phyloP scores from a whole-genome alignment of 2,888 invertebrate species.

The Hemithea aestivaria region DNA sequence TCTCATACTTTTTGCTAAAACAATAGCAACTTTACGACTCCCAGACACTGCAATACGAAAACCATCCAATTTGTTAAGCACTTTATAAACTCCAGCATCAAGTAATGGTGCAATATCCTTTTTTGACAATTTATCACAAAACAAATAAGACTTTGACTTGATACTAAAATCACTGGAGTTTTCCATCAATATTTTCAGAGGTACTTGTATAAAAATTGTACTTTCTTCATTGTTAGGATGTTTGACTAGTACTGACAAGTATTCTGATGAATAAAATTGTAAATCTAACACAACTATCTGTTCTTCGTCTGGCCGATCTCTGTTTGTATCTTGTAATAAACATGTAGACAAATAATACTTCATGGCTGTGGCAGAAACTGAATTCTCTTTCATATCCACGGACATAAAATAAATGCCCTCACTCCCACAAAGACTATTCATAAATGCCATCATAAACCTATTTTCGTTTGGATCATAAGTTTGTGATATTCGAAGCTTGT shows the following conservation, averaged over 20 bases:
- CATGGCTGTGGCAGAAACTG: slow-evolving; percentile 65
- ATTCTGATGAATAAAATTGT: slow-evolving; percentile 86
- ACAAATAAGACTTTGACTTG: slow-evolving; percentile 59
- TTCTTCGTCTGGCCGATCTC: slow-evolving; percentile 37
- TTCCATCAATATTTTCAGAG: slow-evolving; percentile 68
- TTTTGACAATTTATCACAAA: slow-evolving; percentile 63
- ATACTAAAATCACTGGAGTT: slow-evolving; percentile 59
- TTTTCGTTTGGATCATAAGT: slow-evolving; percentile 68
- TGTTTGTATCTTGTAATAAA: slow-evolving; percentile 50
- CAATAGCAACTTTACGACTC: slow-evolving; percentile 88
- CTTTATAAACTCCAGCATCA: slow-evolving; percentile 75
- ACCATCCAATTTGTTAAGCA: slow-evolving; percentile 83
- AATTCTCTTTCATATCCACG: slow-evolving; percentile 61
- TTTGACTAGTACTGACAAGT: slow-evolving; percentile 84
- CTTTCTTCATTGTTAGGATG: slow-evolving; percentile 65
- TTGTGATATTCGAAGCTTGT: slow-evolving; percentile 66
- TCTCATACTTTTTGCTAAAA: slow-evolving; percentile 87
- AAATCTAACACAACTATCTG: slow-evolving; percentile 81
- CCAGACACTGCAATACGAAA: slow-evolving; percentile 91
- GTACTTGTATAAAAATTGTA: slow-evolving; percentile 70
- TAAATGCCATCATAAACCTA: slow-evolving; percentile 73
- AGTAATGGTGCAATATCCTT: slow-evolving; percentile 76
- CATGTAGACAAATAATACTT: slow-evolving; percentile 75
- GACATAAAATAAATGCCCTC: slow-evolving; percentile 75
- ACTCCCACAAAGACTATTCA: slow-evolving; percentile 53